These are phyloP conservation scores for Dicrurus megarhynchus DNA, from an alignment of 2,113 vertebrate species.

Conservation along the genomic window DNA sequence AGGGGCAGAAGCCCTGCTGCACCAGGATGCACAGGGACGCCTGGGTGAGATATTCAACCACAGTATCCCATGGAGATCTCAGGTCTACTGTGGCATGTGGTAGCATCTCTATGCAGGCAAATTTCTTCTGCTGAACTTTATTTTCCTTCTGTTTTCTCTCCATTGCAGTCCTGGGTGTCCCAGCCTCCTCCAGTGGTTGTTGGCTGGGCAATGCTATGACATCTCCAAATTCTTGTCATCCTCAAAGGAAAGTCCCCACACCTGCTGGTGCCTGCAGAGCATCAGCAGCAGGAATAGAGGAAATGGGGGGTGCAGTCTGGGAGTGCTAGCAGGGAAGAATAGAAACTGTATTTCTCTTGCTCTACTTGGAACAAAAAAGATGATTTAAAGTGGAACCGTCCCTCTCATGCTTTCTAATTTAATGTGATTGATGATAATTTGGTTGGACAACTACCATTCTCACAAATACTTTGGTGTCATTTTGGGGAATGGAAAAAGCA, in stretches of 20 bases:
- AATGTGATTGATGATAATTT: slow-evolving; percentile 14
- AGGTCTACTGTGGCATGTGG: fast-evolving
- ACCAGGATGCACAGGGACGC: neutral
- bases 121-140: neutral
- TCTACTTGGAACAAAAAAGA: neutral
- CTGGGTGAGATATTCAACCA: neutral
- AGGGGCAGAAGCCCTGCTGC: neutral
- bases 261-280: neutral
- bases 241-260: neutral
- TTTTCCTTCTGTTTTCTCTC: neutral
- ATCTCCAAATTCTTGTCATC: neutral
- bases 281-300: neutral
- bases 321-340: neutral
- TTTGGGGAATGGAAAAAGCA: neutral
- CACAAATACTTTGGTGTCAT: neutral
- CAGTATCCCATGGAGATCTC: neutral
- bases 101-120: fast-evolving
- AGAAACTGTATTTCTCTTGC: neutral
- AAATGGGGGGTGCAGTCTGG: neutral
- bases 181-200: neutral
- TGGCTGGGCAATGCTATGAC: neutral
- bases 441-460: neutral
- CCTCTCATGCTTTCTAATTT: neutral
- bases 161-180: neutral
- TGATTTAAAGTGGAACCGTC: neutral